Evolutionary conservation across 1,140 invertebrate genomes (phyloP), one percentile per base, ranked within the genome.

Genomic region (Bradysia coprophila): DNA sequence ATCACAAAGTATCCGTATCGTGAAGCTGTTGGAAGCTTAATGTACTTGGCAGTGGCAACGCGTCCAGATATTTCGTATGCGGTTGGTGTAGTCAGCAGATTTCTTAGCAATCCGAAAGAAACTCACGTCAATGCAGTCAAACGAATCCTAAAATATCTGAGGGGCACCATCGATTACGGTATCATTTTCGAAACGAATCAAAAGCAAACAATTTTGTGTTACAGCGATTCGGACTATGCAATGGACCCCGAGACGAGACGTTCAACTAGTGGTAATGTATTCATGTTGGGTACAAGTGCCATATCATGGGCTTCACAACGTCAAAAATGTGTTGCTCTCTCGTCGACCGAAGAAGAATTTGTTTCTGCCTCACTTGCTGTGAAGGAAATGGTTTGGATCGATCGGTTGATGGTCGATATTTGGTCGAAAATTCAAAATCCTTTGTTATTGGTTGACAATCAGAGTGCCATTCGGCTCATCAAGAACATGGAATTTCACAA

Each of bases 51-150:
- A 1, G 46, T 48, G 13, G 54, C 53, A 37, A 59, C 52, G 38
- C 49, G 57, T 24, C 62, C 60, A 31, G 59, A 64, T 48, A 56
- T 63, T n/a, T 41, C 47, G 36, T 52, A 50, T 51, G 49, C 45
- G 21, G 55, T 58, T 1, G 52, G 49, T 42, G 48, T 50, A 45
- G 46, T 52, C 9, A 59, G 53, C 41, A 40, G 49, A 44, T 53
- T 45, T 43, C 40, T 49, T 6, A 50, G 46, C 41, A 48, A 48
- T 45, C 55, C 49, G 37, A 45, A 45, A 44, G 34, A 45, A 2
- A 51, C 46, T 28, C 50, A 59, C 40, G 54, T 48, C 49, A 49
- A 50, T 42, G 48, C 49, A 24, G 47, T 56, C 1, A 57, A 58
- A 41, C 47, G 51, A 43, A 47, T 61, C 8, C 47, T 55, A 34